A percentile compares a stretch with the other conserved stretches of the same genome.
Conservation (phyloP, 2,113 vertebrate genomes). For the Rhodinocichla rosea region DNA sequence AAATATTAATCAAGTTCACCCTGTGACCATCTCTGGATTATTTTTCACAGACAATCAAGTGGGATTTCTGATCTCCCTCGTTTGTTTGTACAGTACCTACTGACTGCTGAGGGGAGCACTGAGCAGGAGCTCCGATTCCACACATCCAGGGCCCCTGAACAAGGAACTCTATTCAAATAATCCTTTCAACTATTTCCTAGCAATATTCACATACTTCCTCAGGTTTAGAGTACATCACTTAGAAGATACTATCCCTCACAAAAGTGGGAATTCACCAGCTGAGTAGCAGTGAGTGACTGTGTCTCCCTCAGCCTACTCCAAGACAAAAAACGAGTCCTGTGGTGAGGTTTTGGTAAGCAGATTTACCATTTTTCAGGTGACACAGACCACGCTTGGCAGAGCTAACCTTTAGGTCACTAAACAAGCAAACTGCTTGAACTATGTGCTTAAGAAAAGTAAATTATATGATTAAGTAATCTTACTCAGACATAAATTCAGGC, state of each 20-base stretch:
- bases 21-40: not conserved
- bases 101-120: not conserved
- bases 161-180: not conserved
- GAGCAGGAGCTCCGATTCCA: not conserved
- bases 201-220: not conserved
- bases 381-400: not conserved
- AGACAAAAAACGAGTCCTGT: not conserved
- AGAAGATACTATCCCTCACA: not conserved
- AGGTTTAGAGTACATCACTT: not conserved
- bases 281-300: not conserved
- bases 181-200: not conserved
- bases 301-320: not conserved
- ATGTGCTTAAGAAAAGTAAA: not conserved
- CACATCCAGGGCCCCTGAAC: accelerated
- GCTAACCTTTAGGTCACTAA: not conserved
- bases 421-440: not conserved
- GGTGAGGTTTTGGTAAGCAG: not conserved
- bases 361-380: not conserved
- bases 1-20: not conserved
- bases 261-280: not conserved
- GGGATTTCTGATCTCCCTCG: not conserved
- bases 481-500: not conserved
- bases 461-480: not conserved
- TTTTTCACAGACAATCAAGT: not conserved
- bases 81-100: not conserved